Conservation (phyloP, 30 jellyfish, hydroid and myxozoan genomes). For the Aurelia coerulea region DNA sequence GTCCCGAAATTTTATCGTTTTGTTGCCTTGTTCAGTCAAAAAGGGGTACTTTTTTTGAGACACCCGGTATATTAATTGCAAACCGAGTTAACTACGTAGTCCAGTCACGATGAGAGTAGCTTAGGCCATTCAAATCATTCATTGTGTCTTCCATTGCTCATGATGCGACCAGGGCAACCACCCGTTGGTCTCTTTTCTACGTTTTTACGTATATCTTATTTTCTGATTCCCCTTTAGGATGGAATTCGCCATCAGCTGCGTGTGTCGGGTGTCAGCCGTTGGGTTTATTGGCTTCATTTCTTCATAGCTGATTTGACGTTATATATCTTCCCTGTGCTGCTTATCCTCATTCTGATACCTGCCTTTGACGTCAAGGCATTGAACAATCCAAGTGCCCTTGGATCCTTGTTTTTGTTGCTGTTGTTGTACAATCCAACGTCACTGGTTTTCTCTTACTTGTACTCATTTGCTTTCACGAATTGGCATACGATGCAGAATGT, state of each 20-base stretch:
- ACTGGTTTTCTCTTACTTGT: slow-evolving; percentile 68
- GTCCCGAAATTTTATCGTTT: too few species aligned
- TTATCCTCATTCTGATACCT: slow-evolving; percentile 56
- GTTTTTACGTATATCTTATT: not conserved
- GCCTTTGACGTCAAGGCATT: slow-evolving; percentile 78
- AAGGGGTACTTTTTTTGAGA: too few species aligned
- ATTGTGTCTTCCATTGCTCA: too few species aligned
- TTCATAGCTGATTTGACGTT: slow-evolving; percentile 63
- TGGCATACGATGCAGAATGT: slow-evolving; percentile 84
- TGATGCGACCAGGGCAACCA: too few species aligned
- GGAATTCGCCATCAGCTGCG: slow-evolving; percentile 92
- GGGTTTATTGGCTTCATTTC: slow-evolving; percentile 80
- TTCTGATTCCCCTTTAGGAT: slow-evolving; percentile 21
- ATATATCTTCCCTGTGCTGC: slow-evolving; percentile 64
- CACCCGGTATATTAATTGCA: too few species aligned
- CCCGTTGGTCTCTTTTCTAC: too few species aligned
- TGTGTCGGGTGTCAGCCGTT: slow-evolving; percentile 82
- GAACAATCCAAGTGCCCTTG: slow-evolving; percentile 67
- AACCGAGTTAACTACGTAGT: too few species aligned
- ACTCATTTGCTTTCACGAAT: slow-evolving; percentile 76
- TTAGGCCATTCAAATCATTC: too few species aligned
- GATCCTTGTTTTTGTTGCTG: slow-evolving; percentile 59
- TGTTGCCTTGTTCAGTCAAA: too few species aligned
- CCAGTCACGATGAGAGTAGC: too few species aligned
- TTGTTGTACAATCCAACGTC: slow-evolving; percentile 65